A percentile compares a stretch with the other conserved stretches of the same genome.
These are phyloP conservation scores for Heliangelus exortis DNA, from an alignment of 2,797 vertebrate genomes.

Conservation along the genomic window DNA sequence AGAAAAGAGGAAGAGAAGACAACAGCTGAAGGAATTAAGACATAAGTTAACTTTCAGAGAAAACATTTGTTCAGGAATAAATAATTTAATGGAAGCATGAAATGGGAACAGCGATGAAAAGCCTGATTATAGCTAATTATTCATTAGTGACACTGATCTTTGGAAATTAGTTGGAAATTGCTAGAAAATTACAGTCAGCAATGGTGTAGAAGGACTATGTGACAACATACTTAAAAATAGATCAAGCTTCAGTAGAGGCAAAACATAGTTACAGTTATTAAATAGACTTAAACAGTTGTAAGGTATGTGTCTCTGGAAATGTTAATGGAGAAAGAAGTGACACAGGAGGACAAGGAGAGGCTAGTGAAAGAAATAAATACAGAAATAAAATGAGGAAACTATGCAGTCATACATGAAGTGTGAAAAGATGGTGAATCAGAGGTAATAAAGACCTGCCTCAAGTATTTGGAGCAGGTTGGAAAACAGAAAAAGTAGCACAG, in stretches of 20 bases:
- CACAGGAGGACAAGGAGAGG: neutral
- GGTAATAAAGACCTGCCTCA: neutral
- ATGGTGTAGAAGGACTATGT: neutral
- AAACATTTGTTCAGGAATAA: neutral
- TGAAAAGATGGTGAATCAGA: conserved; percentile 22
- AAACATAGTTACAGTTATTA: neutral
- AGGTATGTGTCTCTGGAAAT: neutral
- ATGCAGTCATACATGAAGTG: neutral
- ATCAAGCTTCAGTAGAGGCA: neutral
- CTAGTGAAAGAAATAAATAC: neutral
- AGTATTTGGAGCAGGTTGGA: conserved; percentile 1
- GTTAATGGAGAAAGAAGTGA: neutral
- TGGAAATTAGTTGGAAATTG: neutral
- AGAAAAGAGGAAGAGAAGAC: neutral
- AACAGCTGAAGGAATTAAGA: conserved; percentile 22
- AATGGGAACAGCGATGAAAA: neutral
- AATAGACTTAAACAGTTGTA: neutral
- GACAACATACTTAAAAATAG: neutral
- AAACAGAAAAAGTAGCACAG: neutral
- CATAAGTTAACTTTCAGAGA: neutral
- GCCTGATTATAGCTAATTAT: neutral
- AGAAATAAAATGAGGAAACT: neutral
- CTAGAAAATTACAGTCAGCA: neutral
- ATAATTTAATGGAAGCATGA: neutral
- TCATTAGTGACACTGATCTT: neutral